A percentile compares a stretch with the other conserved stretches of the same genome.
Conservation (phyloP, 2,888 invertebrate genomes). For the Candidula unifasciata region DNA sequence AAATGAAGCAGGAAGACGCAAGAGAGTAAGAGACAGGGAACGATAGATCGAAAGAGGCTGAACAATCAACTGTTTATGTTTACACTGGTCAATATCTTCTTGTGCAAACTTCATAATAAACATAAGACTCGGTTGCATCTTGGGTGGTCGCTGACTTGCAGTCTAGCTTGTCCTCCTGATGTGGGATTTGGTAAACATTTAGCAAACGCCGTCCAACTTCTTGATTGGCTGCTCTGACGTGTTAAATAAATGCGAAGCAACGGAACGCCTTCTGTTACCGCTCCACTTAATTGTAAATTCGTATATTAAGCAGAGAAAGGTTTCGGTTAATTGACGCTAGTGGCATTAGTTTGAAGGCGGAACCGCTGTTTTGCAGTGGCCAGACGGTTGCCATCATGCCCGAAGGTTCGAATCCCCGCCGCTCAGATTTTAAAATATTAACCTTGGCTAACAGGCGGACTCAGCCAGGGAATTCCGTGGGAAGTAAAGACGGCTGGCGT, state of each 20-base stretch:
- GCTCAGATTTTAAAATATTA: too few species aligned
- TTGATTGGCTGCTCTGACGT: slow-evolving; percentile 47
- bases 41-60: neutral
- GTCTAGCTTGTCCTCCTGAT: slow-evolving; percentile 37
- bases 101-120: slow-evolving; percentile 52
- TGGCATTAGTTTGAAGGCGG: too few species aligned
- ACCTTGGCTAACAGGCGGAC: too few species aligned
- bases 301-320: neutral
- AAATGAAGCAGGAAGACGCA: neutral
- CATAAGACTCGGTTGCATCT: slow-evolving; percentile 22
- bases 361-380: too few species aligned
- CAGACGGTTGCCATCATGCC: too few species aligned
- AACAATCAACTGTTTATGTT: slow-evolving; percentile 49
- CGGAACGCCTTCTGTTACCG: slow-evolving; percentile 49
- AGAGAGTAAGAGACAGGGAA: neutral
- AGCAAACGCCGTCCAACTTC: slow-evolving; percentile 26
- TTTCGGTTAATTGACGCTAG: too few species aligned
- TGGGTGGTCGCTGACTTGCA: slow-evolving; percentile 43
- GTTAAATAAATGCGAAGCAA: slow-evolving; percentile 48
- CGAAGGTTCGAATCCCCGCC: too few species aligned
- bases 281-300: neutral
- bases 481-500: too few species aligned
- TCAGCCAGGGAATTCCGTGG: too few species aligned
- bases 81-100: slow-evolving; percentile 48
- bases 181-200: slow-evolving; percentile 48